A percentile compares a stretch with the other conserved stretches of the same genome.
phyloP scores from a whole-genome alignment of 2,113 vertebrate genomes.

The Hippocampus abdominalis region DNA sequence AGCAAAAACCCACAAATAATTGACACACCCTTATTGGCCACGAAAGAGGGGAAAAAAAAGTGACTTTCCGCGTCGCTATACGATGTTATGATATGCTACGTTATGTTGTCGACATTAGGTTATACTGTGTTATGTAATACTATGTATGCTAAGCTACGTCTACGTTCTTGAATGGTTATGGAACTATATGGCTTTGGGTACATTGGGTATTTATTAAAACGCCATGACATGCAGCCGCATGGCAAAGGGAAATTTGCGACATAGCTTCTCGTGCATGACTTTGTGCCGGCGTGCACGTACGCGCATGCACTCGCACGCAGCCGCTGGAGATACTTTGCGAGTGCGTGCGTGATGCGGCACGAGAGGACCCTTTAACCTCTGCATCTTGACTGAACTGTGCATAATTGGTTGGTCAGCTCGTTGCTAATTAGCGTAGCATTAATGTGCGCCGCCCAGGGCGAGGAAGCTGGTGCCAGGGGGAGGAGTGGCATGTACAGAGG shows the following conservation, averaged over 20 bases:
- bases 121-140: background rate
- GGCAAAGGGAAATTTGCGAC: background rate
- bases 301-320: background rate
- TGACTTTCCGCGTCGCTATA: too few relatives aligned
- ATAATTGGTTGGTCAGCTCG: conserved; percentile 74
- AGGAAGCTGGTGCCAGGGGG: conserved; percentile 35
- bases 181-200: background rate
- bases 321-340: conserved; percentile 26
- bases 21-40: too few relatives aligned
- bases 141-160: background rate
- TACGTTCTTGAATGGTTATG: background rate
- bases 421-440: conserved; percentile 73
- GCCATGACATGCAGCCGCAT: background rate
- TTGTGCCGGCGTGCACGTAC: background rate
- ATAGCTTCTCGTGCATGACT: background rate
- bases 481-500: conserved; percentile 31
- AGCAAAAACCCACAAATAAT: too few relatives aligned
- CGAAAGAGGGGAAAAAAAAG: too few relatives aligned
- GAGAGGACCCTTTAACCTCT: conserved; percentile 60
- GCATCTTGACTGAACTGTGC: conserved; percentile 68
- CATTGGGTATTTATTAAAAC: background rate
- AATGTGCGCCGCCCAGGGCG: conserved; percentile 58
- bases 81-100: background rate
- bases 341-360: conserved; percentile 39
- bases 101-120: background rate